These are phyloP conservation scores for Sebastes elongatus DNA, from an alignment of 2,797 vertebrate genomes.

Conservation along the genomic window DNA sequence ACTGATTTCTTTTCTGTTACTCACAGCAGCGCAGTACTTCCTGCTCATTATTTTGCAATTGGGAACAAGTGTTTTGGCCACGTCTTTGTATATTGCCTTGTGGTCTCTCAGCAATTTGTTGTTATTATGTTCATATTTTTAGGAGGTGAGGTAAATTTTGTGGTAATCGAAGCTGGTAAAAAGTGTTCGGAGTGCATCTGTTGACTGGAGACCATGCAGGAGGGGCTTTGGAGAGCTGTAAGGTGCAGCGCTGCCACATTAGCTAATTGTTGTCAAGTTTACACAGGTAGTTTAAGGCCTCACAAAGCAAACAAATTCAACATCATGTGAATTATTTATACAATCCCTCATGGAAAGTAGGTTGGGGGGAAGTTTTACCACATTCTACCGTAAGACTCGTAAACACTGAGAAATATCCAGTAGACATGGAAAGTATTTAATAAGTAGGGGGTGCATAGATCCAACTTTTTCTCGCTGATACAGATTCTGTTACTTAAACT, in stretches of 20 bases:
- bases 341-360: conserved; percentile 8
- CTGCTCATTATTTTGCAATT: conserved; percentile 60
- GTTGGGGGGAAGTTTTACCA: background rate
- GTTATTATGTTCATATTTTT: conserved; percentile 62
- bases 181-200: conserved; percentile 7
- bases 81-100: conserved; percentile 60
- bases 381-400: background rate
- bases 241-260: background rate
- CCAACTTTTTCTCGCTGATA: background rate
- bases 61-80: conserved; percentile 57
- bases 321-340: conserved; percentile 35
- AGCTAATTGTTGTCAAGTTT: conserved; percentile 38
- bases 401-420: background rate
- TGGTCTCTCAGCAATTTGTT: conserved; percentile 65
- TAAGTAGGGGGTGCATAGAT: background rate
- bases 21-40: conserved; percentile 24
- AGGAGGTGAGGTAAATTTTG: conserved; percentile 42
- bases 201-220: background rate
- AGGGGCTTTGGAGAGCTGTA: background rate
- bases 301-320: conserved; percentile 11
- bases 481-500: background rate
- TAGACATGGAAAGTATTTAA: background rate
- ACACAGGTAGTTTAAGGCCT: conserved; percentile 25
- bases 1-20: conserved; percentile 10
- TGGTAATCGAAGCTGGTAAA: conserved; percentile 50